Evolutionary conservation across 2,797 vertebrate species (phyloP).

Genomic region (Cuculus canorus): DNA sequence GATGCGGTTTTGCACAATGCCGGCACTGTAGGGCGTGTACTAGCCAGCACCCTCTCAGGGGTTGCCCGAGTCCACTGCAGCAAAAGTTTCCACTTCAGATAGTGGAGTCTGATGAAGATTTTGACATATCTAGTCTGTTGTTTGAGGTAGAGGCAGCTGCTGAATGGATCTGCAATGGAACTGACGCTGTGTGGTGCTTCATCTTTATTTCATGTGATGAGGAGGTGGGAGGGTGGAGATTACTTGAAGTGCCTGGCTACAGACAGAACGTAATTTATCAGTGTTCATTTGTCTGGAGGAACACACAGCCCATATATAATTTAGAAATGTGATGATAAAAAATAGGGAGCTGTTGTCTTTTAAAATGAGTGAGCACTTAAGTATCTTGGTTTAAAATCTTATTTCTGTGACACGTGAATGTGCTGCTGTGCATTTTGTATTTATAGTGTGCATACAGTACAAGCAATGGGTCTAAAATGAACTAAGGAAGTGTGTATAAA

Average conservation of each 20-base stretch:
- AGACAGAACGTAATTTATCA: not conserved
- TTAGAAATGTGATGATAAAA: not conserved
- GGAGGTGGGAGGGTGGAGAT: not conserved
- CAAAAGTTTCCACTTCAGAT: not conserved
- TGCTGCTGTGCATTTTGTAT: not conserved
- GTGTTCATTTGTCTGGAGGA: conserved; percentile 25
- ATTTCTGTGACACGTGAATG: not conserved
- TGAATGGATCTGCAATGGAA: not conserved
- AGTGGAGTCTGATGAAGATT: not conserved
- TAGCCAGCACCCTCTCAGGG: not conserved
- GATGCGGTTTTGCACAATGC: not conserved
- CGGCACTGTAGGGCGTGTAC: not conserved
- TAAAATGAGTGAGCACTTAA: not conserved
- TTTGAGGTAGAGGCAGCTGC: not conserved
- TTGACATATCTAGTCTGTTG: not conserved
- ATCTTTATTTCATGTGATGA: not conserved
- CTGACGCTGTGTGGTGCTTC: not conserved
- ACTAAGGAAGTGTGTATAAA: not conserved
- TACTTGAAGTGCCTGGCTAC: not conserved
- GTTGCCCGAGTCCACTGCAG: not conserved
- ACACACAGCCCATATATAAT: not conserved
- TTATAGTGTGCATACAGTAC: not conserved
- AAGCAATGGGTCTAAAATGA: not conserved
- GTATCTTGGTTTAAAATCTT: conserved; percentile 7
- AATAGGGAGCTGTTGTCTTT: not conserved